Evolutionary conservation across 64 coral and sea anemone species (phyloP), one percentile per base, ranked within the genome.

Genomic region (Orbicella faveolata): DNA sequence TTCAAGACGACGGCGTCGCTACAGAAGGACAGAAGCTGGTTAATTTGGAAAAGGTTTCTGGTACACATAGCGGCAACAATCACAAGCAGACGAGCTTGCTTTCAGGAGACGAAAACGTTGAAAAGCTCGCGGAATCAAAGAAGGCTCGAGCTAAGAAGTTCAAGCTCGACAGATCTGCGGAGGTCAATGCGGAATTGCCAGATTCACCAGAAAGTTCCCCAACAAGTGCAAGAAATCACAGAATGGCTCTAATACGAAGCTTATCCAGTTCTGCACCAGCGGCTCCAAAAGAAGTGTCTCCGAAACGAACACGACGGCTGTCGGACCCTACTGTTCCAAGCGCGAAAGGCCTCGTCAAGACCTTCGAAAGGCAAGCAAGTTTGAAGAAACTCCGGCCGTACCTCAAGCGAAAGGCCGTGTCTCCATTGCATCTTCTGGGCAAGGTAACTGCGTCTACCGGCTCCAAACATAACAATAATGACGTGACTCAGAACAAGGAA

Each of bases 321-420:
- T 85, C 82, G 15, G 82, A 85, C n/a, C 65, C 82, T 12, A 73
- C 64, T 1, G 1, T 85, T 6, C 21, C 37, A 16, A 44, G 20
- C 8, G 19, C 73, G 65, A 65, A 85, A 25, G 73, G n/a, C 63
- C 63, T 51, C 3, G 20, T 52, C 3, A 85, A 85, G 41, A 39
- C 23, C n/a, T 85, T 85, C 37, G 82, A 85, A 20, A 8, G 36
- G 10, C 63, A 65, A 36, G 37, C 19, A 6, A 85, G 82, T 67
- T 85, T 85, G 3, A 85, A 73, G 37, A 85, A 85, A 72, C 36
- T 85, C 10, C 54, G 79, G 21, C 77, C 77, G 6, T 55, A 79
- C 34, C 37, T 72, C 16, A 72, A 84, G 23, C 63, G 36, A 7
- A 85, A 70, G 41, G 82, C 82, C 16, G 82, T 41, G 41, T 85